Evolutionary conservation across 2,113 vertebrate species (phyloP), one percentile per base, ranked within the genome.

Genomic region (Junco hyemalis): DNA sequence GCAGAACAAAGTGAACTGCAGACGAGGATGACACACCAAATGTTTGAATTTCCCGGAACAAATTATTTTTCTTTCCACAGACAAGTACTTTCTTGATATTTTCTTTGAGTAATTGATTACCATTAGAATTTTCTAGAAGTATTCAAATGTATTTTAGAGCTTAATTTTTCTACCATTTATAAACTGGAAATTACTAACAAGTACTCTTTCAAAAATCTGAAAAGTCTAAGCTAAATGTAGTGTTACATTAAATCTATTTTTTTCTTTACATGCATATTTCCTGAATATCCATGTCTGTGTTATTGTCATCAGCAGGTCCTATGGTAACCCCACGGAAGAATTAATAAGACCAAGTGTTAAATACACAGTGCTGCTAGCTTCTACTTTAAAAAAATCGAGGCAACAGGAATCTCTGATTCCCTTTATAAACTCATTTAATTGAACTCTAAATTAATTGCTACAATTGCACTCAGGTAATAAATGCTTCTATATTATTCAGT

Each of bases 371-470:
- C 14, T 53, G 6, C 6, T 40, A 53, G 24, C 14, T 76, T 74
- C 23, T 70, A 29, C 21, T 61, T 65, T 3, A 38, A 47, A 76
- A 86, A 53, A 65, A 6, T 16, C 2, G 12, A 69, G 11, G 31
- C 20, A 86, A 29, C 11, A 57, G 48, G 11, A 89, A 29, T 56
- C 44, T 84, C 22, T 47, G 48, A 56, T 47, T 86, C 23, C 45
- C 12, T 60, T 76, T 79, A 60, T 57, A 94, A 63, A 51, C 22
- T 45, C 28, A 71, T 51, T 66, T 71, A 92, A 95, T 77, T 74
- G 9, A 68, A 36, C 7, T 35, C 16, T 40, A 84, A 81, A 73
- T 72, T 38, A 70, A 90, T 35, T 86, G 9, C 77, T 63, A 25
- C 29, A 80, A 33, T 42, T 81, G 6, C 36, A 42, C 3, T 11